Conservation (phyloP, 2,113 vertebrate genomes). For the Notarius lentiginosus region DNA sequence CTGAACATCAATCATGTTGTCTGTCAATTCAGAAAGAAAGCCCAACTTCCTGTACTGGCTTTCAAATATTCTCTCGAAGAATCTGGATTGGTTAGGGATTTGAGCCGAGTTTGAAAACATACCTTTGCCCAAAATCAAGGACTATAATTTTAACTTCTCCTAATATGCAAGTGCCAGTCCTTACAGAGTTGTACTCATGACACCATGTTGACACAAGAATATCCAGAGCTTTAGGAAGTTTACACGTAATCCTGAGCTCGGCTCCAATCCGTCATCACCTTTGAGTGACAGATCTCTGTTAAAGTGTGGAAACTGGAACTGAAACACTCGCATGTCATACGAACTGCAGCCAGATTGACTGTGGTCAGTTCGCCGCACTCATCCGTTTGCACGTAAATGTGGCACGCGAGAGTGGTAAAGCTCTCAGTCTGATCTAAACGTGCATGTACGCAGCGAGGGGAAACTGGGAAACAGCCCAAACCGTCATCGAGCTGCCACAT, state of each 20-base stretch:
- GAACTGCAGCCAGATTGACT: conserved; percentile 21
- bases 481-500: conserved; percentile 37
- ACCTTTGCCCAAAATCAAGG: not conserved
- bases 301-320: conserved; percentile 6
- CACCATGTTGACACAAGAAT: conserved; percentile 17
- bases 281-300: conserved; percentile 8
- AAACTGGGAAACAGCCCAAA: conserved; percentile 42
- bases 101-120: not conserved
- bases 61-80: not conserved
- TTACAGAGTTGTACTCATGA: not conserved
- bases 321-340: not conserved
- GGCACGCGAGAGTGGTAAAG: conserved; percentile 23
- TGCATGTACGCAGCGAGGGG: conserved; percentile 2
- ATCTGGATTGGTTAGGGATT: not conserved
- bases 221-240: conserved; percentile 19
- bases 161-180: not conserved
- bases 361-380: conserved; percentile 18
- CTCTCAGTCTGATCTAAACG: not conserved
- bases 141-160: not conserved
- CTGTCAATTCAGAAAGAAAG: not conserved
- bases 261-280: conserved; percentile 1
- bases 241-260: conserved; percentile 8
- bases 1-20: not conserved
- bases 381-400: conserved; percentile 9
- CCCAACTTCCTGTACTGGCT: not conserved